These are phyloP conservation scores for Agapostemon virescens DNA, from an alignment of 2,888 invertebrate genomes.

Conservation along the genomic window DNA sequence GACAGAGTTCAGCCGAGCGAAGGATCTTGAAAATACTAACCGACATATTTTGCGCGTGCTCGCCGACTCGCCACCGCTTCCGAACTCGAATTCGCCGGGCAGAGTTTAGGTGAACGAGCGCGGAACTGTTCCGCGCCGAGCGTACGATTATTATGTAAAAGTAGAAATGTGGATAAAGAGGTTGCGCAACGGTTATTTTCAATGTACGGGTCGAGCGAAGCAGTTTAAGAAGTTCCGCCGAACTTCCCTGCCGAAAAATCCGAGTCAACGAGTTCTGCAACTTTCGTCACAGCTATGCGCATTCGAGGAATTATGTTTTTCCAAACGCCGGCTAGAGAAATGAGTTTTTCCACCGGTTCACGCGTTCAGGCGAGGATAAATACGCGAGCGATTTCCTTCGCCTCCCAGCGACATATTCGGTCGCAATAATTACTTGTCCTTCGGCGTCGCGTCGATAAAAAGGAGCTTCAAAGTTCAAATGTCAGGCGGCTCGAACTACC, in stretches of 20 bases:
- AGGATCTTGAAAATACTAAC: too few species aligned
- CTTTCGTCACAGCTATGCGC: slow-evolving; percentile 28
- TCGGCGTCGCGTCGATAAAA: slow-evolving; percentile 20
- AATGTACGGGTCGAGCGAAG: slow-evolving; percentile 29
- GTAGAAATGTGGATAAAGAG: slow-evolving; percentile 44
- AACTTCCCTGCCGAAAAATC: slow-evolving; percentile 4
- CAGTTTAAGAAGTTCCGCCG: slow-evolving; percentile 39
- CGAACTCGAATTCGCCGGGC: too few species aligned
- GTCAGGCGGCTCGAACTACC: slow-evolving; percentile 38
- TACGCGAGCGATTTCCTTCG: not conserved
- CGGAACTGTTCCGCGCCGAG: slow-evolving; percentile 32
- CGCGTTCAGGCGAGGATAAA: not conserved
- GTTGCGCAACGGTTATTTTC: slow-evolving; percentile 52
- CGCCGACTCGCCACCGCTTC: too few species aligned
- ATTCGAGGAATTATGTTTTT: slow-evolving; percentile 14
- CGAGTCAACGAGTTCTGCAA: slow-evolving; percentile 44
- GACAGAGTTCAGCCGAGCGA: slow-evolving; percentile 21
- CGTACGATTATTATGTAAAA: slow-evolving; percentile 63
- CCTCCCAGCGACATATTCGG: not conserved
- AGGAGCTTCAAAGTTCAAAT: slow-evolving; percentile 46
- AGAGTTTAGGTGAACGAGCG: slow-evolving; percentile 26
- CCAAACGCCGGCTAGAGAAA: not conserved
- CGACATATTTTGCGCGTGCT: too few species aligned
- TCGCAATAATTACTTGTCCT: slow-evolving; percentile 38
- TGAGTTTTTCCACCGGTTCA: not conserved